Evolutionary conservation across 2,888 invertebrate species (phyloP).

Genomic region (Gnatocerus cornutus): DNA sequence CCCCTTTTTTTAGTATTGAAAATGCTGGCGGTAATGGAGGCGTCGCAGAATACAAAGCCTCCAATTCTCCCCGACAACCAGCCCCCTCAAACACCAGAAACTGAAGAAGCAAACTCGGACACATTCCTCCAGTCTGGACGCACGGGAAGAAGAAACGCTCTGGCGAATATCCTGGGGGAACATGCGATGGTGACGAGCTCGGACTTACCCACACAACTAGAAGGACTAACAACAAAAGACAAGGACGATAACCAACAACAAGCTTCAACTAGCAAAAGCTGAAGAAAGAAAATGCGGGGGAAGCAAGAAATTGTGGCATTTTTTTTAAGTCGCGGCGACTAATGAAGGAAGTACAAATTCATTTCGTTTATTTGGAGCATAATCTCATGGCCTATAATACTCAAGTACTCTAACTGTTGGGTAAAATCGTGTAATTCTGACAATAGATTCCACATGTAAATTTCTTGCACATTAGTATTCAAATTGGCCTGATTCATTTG

Average conservation of each 20-base stretch:
- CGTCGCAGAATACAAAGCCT: slow-evolving; percentile 59
- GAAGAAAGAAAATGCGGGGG: too few relatives aligned
- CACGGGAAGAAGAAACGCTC: slow-evolving; percentile 90
- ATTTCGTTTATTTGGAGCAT: slow-evolving; percentile 12
- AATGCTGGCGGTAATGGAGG: slow-evolving; percentile 71
- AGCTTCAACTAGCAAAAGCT: slow-evolving; percentile 34
- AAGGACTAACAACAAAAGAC: slow-evolving; percentile 77
- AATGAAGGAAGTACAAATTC: slow-evolving; percentile 40
- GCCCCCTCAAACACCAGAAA: slow-evolving; percentile 55
- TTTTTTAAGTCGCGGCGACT: slow-evolving; percentile 26
- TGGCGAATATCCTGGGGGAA: slow-evolving; percentile 83
- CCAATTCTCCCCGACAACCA: slow-evolving; percentile 51
- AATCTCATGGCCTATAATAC: slow-evolving; percentile 34
- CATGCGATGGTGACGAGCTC: slow-evolving; percentile 83
- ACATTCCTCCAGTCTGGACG: slow-evolving; percentile 90
- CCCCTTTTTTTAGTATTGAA: slow-evolving; percentile 65
- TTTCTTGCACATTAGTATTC: slow-evolving; percentile 27
- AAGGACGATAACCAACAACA: slow-evolving; percentile 8
- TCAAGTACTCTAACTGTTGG: slow-evolving; percentile 29
- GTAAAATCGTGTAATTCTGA: background rate
- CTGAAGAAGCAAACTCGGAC: slow-evolving; percentile 53
- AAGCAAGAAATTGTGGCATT: slow-evolving; percentile 6
- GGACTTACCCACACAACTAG: slow-evolving; percentile 84
- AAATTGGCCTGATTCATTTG: slow-evolving; percentile 44
- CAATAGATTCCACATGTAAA: slow-evolving; percentile 17